Base-by-base conservation (phyloP, 2,797 vertebrate genomes). In the Hoplostethus mediterraneus region DNA sequence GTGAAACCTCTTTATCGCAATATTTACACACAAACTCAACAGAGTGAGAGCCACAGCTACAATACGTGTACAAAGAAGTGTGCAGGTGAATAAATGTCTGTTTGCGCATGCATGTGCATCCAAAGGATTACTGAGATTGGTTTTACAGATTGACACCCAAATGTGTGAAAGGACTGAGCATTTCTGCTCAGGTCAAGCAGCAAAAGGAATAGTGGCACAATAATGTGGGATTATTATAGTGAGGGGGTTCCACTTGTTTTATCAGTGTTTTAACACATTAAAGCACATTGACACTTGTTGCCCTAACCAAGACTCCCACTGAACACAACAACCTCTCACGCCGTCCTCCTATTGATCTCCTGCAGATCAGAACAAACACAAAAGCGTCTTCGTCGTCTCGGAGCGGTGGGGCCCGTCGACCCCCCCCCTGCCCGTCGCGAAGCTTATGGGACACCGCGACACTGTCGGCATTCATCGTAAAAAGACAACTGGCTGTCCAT, bases 401-500 rank as follows among this genome's bases (percentile, higher is more conserved):
- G 66, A 73, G 63, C 58, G 60, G 70, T 56, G 81, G 81, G 82
- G 62, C 33, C 17, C 16, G 53, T 28, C 14, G 42, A 76, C 81
- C 84, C 75, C 45, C 81, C 84, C 75, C 45, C 21, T 21, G 70
- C 66, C 67, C 61, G 65, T 77, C 73, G 84, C 69, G 86, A 53
- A 86, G 77, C 86, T 78, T 69, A 59, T 57, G 13, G 76, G 81
- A 71, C 77, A 82, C 80, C 38, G 21, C 58, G 75, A 89, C 81
- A 73, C 84, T 82, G 81, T 54, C 78, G 82, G 73, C 86, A 91
- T 90, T 86, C 84, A 86, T 86, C 49, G 77, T 88, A 84, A 85
- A 85, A 90, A 84, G 88, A 93, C 89, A 93, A 93, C 89, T 89
- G 89, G 88, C 76, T 80, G 80, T 86, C 82, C 75, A 80, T 91